Base-by-base conservation (phyloP, 2,113 vertebrate species). In the Ariopsis seemanni region DNA sequence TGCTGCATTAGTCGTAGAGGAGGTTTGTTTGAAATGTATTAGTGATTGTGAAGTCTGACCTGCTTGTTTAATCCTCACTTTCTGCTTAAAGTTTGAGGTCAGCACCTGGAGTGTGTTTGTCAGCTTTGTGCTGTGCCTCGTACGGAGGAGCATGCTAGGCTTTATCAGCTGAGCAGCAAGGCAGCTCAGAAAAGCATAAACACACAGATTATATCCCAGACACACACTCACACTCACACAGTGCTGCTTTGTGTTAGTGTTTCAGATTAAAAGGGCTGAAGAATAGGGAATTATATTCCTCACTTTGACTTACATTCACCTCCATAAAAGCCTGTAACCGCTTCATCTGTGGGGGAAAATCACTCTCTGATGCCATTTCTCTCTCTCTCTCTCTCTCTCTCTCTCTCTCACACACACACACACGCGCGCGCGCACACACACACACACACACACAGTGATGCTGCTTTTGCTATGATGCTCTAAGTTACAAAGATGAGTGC, bases 101-200 rank as follows among this genome's bases (percentile, higher is more conserved):
- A 89, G 81, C 72, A 69, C 82, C 62, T 80, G 62, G 74, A 88
- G 52, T 77, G 57, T 79, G 74, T 65, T 65, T 62, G 60, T 42
- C 34, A 25, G n/a, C 50, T 69, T 20, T 30, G 72, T 65, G 57
- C 34, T n/a, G 65, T 83, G 48, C 42, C 34, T 52, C 22, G 11
- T 65, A 50, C 4, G 27, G 69, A 62, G 69, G 25, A 62, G 79
- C 58, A 53, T 9, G 30, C 7, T 30, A 67, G 30, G 77, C 27
- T 69, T 85, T 85, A 75, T 85, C 83, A 85, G 83, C 30, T 53
- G 84, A 79, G 58, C 11, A 74, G 60, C 7, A 48, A 57, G 18
- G 55, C n/a, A 12, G 63, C 52, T 86, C 74, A 25, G 62, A 52
- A 22, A 65, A 58, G 78, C 62, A 82, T 30, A 57, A 78, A 71